Evolutionary conservation across 1,140 invertebrate genomes (phyloP).

Genomic region (Drosophila willistoni): DNA sequence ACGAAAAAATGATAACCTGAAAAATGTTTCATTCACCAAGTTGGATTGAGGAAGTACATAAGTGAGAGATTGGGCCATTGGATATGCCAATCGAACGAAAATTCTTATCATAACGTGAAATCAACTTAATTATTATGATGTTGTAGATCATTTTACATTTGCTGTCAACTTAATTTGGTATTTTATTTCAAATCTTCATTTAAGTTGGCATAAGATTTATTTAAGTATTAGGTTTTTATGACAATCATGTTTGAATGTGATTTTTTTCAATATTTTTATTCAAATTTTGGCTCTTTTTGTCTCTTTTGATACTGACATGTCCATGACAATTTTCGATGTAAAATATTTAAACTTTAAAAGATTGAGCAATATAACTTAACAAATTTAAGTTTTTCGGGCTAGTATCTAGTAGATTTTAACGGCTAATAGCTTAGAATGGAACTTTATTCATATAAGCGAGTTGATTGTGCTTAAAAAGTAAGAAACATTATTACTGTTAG

Average conservation of each 20-base stretch:
- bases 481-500: no score
- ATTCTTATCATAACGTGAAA: background rate
- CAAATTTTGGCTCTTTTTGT: background rate
- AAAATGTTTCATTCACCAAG: conserved; percentile 35
- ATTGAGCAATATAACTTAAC: no score
- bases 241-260: background rate
- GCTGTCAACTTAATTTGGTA: background rate
- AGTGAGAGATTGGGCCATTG: background rate
- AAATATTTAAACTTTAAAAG: no score
- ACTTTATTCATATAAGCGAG: no score
- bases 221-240: background rate
- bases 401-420: no score
- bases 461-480: no score
- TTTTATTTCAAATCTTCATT: background rate
- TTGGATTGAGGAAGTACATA: conserved; percentile 20
- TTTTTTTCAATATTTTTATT: background rate
- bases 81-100: background rate
- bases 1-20: conserved; percentile 1
- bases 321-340: background rate
- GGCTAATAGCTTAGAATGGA: no score
- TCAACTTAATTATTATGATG: background rate
- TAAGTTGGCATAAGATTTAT: background rate
- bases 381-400: no score
- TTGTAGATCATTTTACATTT: background rate
- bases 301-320: no score